Conservation (phyloP, 2,888 invertebrate species). For the Ecliptopera silaceata region DNA sequence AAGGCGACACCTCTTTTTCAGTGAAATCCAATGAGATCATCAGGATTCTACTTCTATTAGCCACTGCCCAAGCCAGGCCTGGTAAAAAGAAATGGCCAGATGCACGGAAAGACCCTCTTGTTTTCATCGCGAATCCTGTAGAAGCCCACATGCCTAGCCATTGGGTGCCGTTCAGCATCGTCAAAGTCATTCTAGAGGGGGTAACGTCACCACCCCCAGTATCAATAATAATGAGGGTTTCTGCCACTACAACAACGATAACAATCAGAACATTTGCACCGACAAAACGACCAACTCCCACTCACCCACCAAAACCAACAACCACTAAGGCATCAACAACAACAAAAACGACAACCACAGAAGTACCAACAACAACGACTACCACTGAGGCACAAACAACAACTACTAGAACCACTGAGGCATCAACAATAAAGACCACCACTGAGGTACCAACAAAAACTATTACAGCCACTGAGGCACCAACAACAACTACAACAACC, state of each 20-base stretch:
- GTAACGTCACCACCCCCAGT: constrained; percentile 23
- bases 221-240: background rate
- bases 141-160: constrained; percentile 64
- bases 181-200: constrained; percentile 51
- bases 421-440: background rate
- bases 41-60: constrained; percentile 22
- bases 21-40: constrained; percentile 36
- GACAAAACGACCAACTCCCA: background rate
- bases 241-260: background rate
- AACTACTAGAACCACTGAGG: background rate
- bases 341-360: background rate
- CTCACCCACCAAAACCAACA: background rate
- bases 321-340: background rate
- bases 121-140: constrained; percentile 62
- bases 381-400: background rate
- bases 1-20: constrained; percentile 24
- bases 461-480: background rate
- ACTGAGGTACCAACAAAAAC: background rate
- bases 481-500: background rate
- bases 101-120: constrained; percentile 34
- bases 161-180: constrained; percentile 61
- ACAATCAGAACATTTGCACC: background rate
- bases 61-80: constrained; percentile 7
- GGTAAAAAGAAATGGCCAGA: constrained; percentile 36
- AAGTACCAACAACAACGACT: background rate